Evolutionary conservation across 2,888 invertebrate genomes (phyloP).

Genomic region (Drosophila dives): DNA sequence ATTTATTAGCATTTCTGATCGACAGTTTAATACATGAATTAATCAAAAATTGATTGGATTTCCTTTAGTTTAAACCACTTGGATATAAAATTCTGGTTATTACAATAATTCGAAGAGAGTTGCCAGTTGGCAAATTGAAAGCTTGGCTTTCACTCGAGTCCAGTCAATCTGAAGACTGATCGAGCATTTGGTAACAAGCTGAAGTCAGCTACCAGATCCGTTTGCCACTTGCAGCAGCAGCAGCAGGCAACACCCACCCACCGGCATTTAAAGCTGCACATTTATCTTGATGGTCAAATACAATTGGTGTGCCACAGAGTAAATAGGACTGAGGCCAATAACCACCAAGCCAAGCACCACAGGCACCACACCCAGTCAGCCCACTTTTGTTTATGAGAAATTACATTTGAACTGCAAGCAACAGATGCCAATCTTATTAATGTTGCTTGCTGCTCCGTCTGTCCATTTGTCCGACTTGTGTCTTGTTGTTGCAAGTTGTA

Average conservation of each 20-base stretch:
- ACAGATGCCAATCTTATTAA: conserved; percentile 79
- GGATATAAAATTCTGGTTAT: not conserved
- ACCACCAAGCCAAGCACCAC: conserved; percentile 17
- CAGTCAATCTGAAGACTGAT: conserved; percentile 34
- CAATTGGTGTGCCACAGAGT: conserved; percentile 39
- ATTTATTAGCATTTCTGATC: not conserved
- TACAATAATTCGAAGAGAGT: not conserved
- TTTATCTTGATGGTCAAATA: conserved; percentile 68
- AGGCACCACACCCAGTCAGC: conserved; percentile 68
- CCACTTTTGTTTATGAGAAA: conserved; percentile 78
- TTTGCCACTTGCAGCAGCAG: conserved; percentile 35
- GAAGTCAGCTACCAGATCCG: conserved; percentile 58
- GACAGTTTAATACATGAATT: not conserved
- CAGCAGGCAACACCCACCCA: conserved; percentile 48
- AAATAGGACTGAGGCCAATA: conserved; percentile 17
- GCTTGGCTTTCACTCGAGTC: conserved; percentile 34
- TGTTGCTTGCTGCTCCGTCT: conserved; percentile 60
- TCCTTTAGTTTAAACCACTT: not conserved
- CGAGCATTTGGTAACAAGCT: conserved; percentile 41
- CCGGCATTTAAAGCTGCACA: conserved; percentile 39
- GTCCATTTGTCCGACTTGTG: conserved; percentile 19
- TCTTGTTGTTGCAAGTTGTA: conserved; percentile 46
- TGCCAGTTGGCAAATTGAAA: not conserved
- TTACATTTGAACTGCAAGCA: conserved; percentile 78
- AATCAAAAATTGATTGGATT: not conserved